These are phyloP conservation scores for Leptopterna dolabrata DNA, from an alignment of 2,888 invertebrate species.

Conservation along the genomic window DNA sequence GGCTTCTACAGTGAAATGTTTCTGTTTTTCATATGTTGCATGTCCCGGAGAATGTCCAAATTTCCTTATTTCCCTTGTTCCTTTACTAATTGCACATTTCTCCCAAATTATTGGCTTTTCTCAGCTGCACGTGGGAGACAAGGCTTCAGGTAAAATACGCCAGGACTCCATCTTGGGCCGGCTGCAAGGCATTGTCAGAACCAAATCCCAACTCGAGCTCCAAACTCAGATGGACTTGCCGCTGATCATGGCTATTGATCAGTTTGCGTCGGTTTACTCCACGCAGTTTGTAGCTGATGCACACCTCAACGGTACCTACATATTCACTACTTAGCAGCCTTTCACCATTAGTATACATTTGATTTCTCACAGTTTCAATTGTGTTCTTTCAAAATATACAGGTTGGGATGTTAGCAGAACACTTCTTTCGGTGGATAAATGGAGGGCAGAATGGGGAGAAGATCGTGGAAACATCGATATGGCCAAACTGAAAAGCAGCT, in stretches of 20 bases:
- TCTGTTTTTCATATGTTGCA: too few species aligned
- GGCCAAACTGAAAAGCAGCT: not conserved
- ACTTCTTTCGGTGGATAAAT: conserved; percentile 7
- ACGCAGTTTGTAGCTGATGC: not conserved
- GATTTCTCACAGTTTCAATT: too few species aligned
- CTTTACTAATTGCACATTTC: too few species aligned
- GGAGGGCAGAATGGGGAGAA: conserved; percentile 33
- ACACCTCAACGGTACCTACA: not conserved
- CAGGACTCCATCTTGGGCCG: not conserved
- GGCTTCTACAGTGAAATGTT: too few species aligned
- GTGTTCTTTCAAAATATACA: not conserved
- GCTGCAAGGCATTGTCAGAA: not conserved
- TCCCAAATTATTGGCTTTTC: too few species aligned
- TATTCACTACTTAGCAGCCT: not conserved
- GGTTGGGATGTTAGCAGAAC: conserved; percentile 32
- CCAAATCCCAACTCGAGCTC: not conserved
- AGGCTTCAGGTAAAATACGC: not conserved
- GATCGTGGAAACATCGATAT: not conserved
- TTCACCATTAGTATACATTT: too few species aligned
- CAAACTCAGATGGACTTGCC: conserved; percentile 17
- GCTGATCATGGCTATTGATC: conserved; percentile 20
- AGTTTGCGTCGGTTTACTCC: conserved; percentile 21
- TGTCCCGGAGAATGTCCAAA: too few species aligned
- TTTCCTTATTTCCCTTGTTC: too few species aligned
- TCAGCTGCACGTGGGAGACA: not conserved